Conservation (phyloP, 2,797 vertebrate genomes). For the Pseudopleuronectes americanus region DNA sequence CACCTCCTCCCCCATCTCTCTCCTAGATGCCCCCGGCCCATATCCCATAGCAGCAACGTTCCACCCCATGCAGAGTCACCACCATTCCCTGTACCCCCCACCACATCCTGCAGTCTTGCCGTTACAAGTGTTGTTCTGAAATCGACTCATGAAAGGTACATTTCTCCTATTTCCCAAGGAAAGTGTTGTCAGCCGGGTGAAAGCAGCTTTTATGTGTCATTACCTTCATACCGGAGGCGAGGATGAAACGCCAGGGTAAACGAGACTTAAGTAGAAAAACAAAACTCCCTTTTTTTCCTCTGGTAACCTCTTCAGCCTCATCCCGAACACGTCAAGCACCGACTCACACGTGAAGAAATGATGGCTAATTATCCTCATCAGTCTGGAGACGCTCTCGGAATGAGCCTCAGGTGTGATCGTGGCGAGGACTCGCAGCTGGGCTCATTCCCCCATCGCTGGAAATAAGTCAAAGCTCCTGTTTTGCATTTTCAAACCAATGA, state of each 20-base stretch:
- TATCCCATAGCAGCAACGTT: slow-evolving; percentile 67
- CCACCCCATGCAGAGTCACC: slow-evolving; percentile 65
- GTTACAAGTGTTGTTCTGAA: slow-evolving; percentile 72
- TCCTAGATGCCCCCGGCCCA: slow-evolving; percentile 54
- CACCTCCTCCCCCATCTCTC: slow-evolving; percentile 56
- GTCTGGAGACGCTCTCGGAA: slow-evolving; percentile 57
- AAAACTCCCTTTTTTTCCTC: slow-evolving; percentile 13
- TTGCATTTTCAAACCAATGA: slow-evolving; percentile 59
- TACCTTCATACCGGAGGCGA: slow-evolving; percentile 1
- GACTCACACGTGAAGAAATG: slow-evolving; percentile 43
- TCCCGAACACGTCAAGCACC: slow-evolving; percentile 36
- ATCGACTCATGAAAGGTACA: neutral
- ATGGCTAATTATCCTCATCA: slow-evolving; percentile 78
- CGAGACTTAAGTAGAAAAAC: slow-evolving; percentile 28
- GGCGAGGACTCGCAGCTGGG: slow-evolving; percentile 69
- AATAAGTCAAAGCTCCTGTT: slow-evolving; percentile 55
- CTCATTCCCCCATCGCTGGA: slow-evolving; percentile 46
- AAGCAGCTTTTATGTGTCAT: slow-evolving; percentile 33
- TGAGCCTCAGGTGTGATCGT: slow-evolving; percentile 73
- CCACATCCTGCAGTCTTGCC: slow-evolving; percentile 69
- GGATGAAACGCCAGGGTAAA: slow-evolving; percentile 6
- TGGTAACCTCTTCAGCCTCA: slow-evolving; percentile 10
- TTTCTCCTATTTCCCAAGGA: slow-evolving; percentile 9
- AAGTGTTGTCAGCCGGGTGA: slow-evolving; percentile 2
- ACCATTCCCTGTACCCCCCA: slow-evolving; percentile 54